phyloP scores from a whole-genome alignment of 1,140 invertebrate species.

The Galleria mellonella region DNA sequence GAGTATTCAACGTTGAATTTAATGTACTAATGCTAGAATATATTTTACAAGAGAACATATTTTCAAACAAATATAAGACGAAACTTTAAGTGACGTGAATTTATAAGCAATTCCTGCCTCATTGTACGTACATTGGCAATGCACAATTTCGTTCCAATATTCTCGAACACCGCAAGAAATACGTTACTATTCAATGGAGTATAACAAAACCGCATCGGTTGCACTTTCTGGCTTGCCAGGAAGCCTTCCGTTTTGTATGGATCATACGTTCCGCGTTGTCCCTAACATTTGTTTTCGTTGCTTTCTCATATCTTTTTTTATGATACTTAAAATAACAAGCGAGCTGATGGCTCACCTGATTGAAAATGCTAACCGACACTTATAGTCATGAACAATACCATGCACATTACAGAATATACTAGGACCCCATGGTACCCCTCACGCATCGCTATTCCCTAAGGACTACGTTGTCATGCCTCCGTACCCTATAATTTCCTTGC shows the following conservation, averaged over 20 bases:
- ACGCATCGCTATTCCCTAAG: too few relatives aligned
- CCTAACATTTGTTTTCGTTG: slow-evolving; percentile 14
- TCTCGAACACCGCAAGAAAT: slow-evolving; percentile 28
- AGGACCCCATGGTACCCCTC: too few relatives aligned
- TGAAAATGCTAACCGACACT: too few relatives aligned
- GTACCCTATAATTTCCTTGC: too few relatives aligned
- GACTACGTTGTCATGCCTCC: too few relatives aligned
- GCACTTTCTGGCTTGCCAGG: slow-evolving; percentile 21
- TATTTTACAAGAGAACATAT: too few relatives aligned
- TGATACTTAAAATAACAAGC: background rate
- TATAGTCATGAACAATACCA: too few relatives aligned
- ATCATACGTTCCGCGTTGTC: slow-evolving; percentile 10
- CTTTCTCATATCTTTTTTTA: too few relatives aligned
- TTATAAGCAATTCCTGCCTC: slow-evolving; percentile 15
- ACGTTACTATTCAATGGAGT: slow-evolving; percentile 24
- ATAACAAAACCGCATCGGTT: slow-evolving; percentile 27
- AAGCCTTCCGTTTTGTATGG: slow-evolving; percentile 23
- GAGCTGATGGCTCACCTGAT: too few relatives aligned
- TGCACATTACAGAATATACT: too few relatives aligned
- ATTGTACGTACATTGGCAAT: slow-evolving; percentile 13
- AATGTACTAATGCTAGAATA: too few relatives aligned
- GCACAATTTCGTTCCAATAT: slow-evolving; percentile 30
- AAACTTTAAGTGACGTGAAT: slow-evolving; percentile 14
- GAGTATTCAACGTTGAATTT: too few relatives aligned
- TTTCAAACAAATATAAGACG: background rate